Conservation (phyloP, 2,113 vertebrate species). For the Telmatochromis sp. region DNA sequence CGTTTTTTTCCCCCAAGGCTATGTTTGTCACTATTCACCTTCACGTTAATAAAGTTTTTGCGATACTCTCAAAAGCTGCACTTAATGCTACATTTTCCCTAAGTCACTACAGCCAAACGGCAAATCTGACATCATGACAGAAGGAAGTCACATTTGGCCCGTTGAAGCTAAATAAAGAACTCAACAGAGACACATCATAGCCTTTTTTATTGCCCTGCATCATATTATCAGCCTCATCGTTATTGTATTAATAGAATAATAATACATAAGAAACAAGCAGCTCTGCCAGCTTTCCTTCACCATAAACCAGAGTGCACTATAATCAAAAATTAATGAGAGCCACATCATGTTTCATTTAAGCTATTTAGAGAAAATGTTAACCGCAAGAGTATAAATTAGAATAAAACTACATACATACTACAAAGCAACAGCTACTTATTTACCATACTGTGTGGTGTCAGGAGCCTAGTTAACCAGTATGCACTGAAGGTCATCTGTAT, state of each 20-base stretch:
- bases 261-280: neutral
- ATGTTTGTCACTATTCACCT: neutral
- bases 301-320: neutral
- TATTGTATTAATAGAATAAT: neutral
- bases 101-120: neutral
- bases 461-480: neutral
- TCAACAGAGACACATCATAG: neutral
- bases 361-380: neutral
- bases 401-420: neutral
- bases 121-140: neutral
- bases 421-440: neutral
- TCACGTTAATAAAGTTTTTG: fast-evolving
- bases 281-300: neutral
- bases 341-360: neutral
- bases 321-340: neutral
- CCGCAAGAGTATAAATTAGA: neutral
- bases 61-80: neutral
- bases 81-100: neutral
- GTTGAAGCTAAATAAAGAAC: neutral
- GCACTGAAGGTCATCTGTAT: neutral
- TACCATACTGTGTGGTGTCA: neutral
- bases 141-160: neutral
- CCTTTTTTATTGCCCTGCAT: neutral
- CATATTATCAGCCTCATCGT: neutral
- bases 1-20: fast-evolving